Evolutionary conservation across 2,888 invertebrate genomes (phyloP).

Genomic region (Noctua comes): DNA sequence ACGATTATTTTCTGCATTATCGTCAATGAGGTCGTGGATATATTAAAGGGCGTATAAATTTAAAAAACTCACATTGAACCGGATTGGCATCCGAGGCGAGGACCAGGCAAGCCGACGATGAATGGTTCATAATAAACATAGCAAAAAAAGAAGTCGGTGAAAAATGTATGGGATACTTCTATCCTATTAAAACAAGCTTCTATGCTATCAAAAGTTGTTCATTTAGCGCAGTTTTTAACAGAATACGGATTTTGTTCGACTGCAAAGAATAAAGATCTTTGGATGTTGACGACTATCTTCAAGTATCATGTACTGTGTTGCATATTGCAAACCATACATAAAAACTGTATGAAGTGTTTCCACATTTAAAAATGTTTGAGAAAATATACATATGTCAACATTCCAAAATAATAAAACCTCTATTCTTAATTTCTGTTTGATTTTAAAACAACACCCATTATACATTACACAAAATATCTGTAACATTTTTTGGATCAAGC

Average conservation of each 20-base stretch:
- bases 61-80: background rate
- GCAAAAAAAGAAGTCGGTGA: background rate
- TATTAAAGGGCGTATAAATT: background rate
- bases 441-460: constrained; percentile 54
- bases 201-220: background rate
- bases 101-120: background rate
- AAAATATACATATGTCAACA: background rate
- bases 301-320: background rate
- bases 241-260: background rate
- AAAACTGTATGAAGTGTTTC: background rate
- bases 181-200: background rate
- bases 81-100: background rate
- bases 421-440: background rate
- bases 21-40: background rate
- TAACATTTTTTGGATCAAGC: constrained; percentile 49
- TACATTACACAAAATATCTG: background rate
- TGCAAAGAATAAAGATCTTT: background rate
- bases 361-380: background rate
- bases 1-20: background rate
- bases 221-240: background rate
- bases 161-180: background rate
- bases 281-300: background rate
- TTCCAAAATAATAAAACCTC: constrained; percentile 25
- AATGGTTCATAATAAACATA: background rate
- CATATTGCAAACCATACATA: background rate